Percentiles rank a stretch among this genome's conserved stretches.
These are phyloP conservation scores for Apamea monoglypha DNA, from an alignment of 2,888 invertebrate species.

Conservation along the genomic window DNA sequence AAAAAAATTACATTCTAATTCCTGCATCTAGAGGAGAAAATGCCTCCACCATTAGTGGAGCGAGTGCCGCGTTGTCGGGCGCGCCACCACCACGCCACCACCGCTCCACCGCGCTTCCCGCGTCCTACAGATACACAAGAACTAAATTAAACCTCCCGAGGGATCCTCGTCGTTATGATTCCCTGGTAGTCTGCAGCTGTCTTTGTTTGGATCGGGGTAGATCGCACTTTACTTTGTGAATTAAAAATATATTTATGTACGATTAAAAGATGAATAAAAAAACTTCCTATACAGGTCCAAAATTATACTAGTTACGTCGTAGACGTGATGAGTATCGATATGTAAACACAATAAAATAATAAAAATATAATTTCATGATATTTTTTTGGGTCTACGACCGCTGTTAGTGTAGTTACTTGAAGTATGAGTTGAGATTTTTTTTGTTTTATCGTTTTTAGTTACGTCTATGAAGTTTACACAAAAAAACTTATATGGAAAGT, in stretches of 20 bases:
- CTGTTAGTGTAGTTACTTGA: no score
- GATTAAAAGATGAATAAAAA: background rate
- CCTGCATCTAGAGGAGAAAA: conserved; percentile 12
- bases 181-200: conserved; percentile 68
- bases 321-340: no score
- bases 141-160: conserved; percentile 76
- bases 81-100: conserved; percentile 33
- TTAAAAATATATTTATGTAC: background rate
- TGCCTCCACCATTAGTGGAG: conserved; percentile 50
- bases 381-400: no score
- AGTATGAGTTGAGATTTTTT: no score
- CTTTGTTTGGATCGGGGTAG: conserved; percentile 38
- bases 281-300: background rate
- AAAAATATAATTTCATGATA: no score
- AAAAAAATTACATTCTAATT: conserved; percentile 2
- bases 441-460: no score
- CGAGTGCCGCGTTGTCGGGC: conserved; percentile 4
- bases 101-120: conserved; percentile 28
- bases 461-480: no score
- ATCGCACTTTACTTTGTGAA: background rate
- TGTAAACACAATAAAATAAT: no score
- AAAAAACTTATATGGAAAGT: no score
- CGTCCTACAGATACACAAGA: conserved; percentile 74
- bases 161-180: conserved; percentile 64
- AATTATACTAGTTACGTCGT: background rate